Base-by-base conservation (phyloP, 1,140 invertebrate genomes). In the Adoxophyes honmai region DNA sequence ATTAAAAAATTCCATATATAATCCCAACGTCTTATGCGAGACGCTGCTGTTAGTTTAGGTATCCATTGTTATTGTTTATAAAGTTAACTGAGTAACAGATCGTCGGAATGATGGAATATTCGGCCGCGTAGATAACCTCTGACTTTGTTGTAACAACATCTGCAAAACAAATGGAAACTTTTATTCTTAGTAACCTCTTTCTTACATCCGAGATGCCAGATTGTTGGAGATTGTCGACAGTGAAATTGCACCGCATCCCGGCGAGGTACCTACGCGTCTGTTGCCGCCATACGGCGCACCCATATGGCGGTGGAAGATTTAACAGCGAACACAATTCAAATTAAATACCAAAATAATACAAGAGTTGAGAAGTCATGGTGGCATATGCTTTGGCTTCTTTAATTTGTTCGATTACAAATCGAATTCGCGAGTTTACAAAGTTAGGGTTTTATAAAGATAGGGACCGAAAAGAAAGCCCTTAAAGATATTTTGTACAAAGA, bases 261-360 rank as follows among this genome's bases (percentile, higher is more conserved):
- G 48, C 53, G 51, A 57, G 61, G 60, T n/a, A n/a, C n/a, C n/a
- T n/a, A n/a, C n/a, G n/a, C n/a, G n/a, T 59, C 55, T 52, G 60
- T 39, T 57, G 62, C 59, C 70, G 73, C 75, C 83, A 86, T 80
- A 86, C 76, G 81, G 83, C 63, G 64, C 75, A 70, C 82, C 73
- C 83, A 86, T 86, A 73, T 86, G 83, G 81, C 61, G 52, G 52
- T n/a, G 34, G 38, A 4, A 14, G 54, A 33, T 35, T 35, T 13
- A 37, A n/a, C 38, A 42, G 18, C 9, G 18, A 16, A n/a, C 15
- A n/a, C 69, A 76, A 3, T 69, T 76, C 79, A 82, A 82, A 82
- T 71, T 52, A 59, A 69, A 79, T 78, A 85, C 66, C 70, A 70
- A 36, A 64, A 69, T 53, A 66, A 57, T 53, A 71, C 61, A 57